Evolutionary conservation across 2,113 vertebrate species (phyloP).

Genomic region (Montifringilla adamsi): DNA sequence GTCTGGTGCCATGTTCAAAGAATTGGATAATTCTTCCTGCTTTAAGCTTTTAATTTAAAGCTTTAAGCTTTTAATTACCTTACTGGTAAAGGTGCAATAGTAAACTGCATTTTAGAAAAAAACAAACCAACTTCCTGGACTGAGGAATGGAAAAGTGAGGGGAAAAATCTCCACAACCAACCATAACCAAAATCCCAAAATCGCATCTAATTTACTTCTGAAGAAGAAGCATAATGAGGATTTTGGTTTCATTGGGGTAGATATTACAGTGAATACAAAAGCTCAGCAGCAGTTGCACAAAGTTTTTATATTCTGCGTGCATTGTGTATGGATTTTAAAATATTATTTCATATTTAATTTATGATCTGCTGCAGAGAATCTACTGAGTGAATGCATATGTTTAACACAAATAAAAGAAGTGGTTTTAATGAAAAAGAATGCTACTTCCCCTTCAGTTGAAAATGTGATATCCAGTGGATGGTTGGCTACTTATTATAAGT

Average conservation of each 20-base stretch:
- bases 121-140: not conserved
- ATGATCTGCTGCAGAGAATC: not conserved
- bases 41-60: not conserved
- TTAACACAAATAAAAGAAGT: slow-evolving; percentile 29
- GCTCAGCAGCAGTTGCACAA: not conserved
- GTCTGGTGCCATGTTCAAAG: not conserved
- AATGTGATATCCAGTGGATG: not conserved
- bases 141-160: not conserved
- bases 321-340: not conserved
- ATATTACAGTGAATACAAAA: not conserved
- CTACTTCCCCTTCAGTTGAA: slow-evolving; percentile 2
- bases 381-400: not conserved
- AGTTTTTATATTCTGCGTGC: not conserved
- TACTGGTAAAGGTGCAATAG: not conserved
- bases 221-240: not conserved
- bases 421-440: slow-evolving; percentile 28
- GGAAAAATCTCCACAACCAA: not conserved
- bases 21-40: not conserved
- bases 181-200: not conserved
- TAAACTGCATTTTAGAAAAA: not conserved
- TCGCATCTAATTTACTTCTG: not conserved
- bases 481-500: not conserved
- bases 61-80: not conserved
- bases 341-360: slow-evolving; percentile 50
- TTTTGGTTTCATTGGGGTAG: not conserved